phyloP scores from a whole-genome alignment of 2,888 invertebrate genomes.

The Gnatocerus cornutus region DNA sequence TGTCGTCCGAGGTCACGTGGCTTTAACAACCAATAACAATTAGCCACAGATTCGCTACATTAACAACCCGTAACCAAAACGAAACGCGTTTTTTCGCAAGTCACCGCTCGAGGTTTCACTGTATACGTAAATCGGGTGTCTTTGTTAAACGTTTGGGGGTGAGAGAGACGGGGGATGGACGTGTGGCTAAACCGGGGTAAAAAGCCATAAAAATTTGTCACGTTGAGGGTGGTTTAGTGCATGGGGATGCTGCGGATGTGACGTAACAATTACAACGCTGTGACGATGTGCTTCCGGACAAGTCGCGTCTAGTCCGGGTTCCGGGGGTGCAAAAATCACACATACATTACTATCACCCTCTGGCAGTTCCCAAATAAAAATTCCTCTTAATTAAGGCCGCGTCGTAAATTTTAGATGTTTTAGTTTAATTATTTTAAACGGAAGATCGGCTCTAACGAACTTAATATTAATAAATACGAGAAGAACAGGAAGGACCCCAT shows the following conservation, averaged over 20 bases:
- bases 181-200: conserved; percentile 57
- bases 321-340: conserved; percentile 1
- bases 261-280: conserved; percentile 69
- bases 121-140: not conserved
- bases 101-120: conserved; percentile 56
- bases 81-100: conserved; percentile 64
- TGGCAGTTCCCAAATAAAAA: conserved; percentile 7
- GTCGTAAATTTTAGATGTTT: conserved; percentile 15
- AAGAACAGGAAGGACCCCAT: conserved; percentile 22
- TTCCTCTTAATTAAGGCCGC: conserved; percentile 5
- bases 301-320: conserved; percentile 19
- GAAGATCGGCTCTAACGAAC: conserved; percentile 4
- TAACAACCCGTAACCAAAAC: conserved; percentile 68
- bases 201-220: conserved; percentile 70
- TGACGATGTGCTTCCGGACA: conserved; percentile 67
- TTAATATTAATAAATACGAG: conserved; percentile 28
- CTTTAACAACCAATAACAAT: conserved; percentile 71
- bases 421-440: conserved; percentile 23
- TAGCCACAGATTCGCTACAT: conserved; percentile 70
- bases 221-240: conserved; percentile 63
- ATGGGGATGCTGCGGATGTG: conserved; percentile 60
- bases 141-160: not conserved
- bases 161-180: conserved; percentile 12
- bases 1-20: conserved; percentile 67
- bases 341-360: not conserved